Conservation (phyloP, 2,113 vertebrate species). For the Arenaria interpres region DNA sequence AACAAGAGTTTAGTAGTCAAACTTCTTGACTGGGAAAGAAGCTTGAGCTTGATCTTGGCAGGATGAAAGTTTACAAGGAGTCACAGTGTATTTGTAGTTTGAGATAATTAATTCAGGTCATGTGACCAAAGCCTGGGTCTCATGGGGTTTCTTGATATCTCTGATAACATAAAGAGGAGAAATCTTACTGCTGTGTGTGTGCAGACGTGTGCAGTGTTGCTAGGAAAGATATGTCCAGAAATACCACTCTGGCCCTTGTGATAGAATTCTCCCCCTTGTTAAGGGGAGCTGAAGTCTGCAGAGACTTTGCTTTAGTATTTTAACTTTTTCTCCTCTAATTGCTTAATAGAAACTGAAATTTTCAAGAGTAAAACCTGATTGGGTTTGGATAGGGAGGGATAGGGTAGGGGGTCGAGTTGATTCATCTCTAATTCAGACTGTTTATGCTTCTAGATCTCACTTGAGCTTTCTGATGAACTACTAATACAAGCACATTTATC, state of each 20-base stretch:
- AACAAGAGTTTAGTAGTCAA: not conserved
- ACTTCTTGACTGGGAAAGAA: not conserved
- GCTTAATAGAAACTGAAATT: not conserved
- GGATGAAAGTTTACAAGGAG: not conserved
- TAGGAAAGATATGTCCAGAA: not conserved
- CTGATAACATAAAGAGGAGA: not conserved
- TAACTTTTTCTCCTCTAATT: not conserved
- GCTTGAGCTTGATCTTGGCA: not conserved
- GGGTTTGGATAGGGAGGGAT: not conserved
- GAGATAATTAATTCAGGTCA: not conserved
- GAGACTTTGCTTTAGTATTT: not conserved
- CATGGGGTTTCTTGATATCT: not conserved
- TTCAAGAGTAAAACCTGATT: not conserved
- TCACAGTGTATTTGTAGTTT: not conserved
- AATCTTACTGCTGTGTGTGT: not conserved
- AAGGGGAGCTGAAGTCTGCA: not conserved
- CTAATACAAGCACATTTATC: not conserved
- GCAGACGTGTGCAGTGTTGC: not conserved
- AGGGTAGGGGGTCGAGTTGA: not conserved
- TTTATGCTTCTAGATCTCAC: not conserved
- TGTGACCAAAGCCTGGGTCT: not conserved
- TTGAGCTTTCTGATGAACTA: not conserved
- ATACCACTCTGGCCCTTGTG: not conserved
- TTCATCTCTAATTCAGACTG: not conserved
- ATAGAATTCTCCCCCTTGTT: not conserved